Base-by-base conservation (phyloP, 2,888 invertebrate genomes). In the Sarcophaga caerulescens region DNA sequence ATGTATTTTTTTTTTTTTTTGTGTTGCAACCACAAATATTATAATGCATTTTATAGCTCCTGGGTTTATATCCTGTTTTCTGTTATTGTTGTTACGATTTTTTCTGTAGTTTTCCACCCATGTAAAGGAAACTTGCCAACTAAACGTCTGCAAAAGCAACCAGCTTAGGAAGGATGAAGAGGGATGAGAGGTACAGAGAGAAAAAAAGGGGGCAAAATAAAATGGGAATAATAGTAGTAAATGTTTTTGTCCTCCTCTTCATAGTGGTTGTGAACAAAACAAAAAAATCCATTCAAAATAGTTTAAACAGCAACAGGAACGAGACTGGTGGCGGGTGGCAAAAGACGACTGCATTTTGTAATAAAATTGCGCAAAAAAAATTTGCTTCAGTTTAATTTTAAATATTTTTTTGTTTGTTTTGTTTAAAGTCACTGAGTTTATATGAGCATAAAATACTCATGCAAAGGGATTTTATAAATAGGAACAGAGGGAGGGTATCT, bases 1-100 rank as follows among this genome's bases (percentile, higher is more conserved):
- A 10, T 35, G 35, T 35, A 10, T 0, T 35, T 35, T 8, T 35
- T 35, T 4, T 76, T 69, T 57, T 47, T 47, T 68, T 21, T 21
- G 44, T 62, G 65, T 59, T 60, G 70, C 65, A 81, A 75, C 76
- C 80, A 25, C 73, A 66, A 75, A 80, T 79, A 82, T 57, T 71
- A 63, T 84, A 84, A 86, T 84, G 78, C 70, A 81, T 78, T 86
- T 75, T 68, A 71, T 71, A 71, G 84, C 86, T 78, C 59, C 70
- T 71, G 81, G 84, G 77, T 75, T 81, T 86, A 84, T 62, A 86
- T 78, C 62, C 74, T 57, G 69, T 77, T 77, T 73, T 25, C 12
- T 70, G 25, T 57, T 76, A 66, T 57, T 35, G 62, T 59, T 71
- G 21, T 68, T n/a, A n/a, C 45, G 52, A 17, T 25, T 12, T 12